These are phyloP conservation scores for Heteropelma amictum DNA, from an alignment of 2,888 invertebrate species.

Conservation along the genomic window DNA sequence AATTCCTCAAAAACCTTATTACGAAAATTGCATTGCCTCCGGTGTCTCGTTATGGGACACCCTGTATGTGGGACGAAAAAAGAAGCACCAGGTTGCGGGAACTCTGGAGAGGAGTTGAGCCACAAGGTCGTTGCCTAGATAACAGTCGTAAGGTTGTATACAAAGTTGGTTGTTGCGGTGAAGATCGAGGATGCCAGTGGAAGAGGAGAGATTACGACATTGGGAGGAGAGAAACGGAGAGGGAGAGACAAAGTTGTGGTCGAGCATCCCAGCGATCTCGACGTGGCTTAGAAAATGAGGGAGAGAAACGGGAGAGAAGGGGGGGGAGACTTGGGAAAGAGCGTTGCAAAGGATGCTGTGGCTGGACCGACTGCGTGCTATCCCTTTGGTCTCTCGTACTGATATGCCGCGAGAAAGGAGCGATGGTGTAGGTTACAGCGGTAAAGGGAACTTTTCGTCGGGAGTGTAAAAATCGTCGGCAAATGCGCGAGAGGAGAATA, in stretches of 20 bases:
- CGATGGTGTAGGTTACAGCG: constrained; percentile 14
- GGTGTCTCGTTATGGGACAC: neutral
- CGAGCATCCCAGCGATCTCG: neutral
- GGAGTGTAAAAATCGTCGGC: constrained; percentile 19
- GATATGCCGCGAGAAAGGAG: constrained; percentile 13
- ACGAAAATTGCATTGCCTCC: neutral
- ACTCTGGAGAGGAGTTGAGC: constrained; percentile 57
- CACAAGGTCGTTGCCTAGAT: constrained; percentile 74
- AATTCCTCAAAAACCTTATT: too few species aligned
- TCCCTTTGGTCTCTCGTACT: neutral
- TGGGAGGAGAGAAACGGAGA: too few species aligned
- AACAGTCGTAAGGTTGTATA: constrained; percentile 70
- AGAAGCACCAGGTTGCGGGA: constrained; percentile 20
- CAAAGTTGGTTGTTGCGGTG: constrained; percentile 65
- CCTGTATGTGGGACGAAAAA: neutral
- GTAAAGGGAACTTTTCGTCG: constrained; percentile 5
- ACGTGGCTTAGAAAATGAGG: constrained; percentile 13
- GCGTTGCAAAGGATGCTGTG: constrained; percentile 17
- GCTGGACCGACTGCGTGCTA: neutral
- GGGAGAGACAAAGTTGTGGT: neutral
- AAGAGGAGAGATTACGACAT: constrained; percentile 1
- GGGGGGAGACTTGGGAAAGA: neutral
- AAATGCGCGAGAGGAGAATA: neutral
- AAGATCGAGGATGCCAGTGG: constrained; percentile 61
- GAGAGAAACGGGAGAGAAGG: constrained; percentile 48